phyloP scores from a whole-genome alignment of 2,797 vertebrate species.

The Synaphobranchus kaupii region DNA sequence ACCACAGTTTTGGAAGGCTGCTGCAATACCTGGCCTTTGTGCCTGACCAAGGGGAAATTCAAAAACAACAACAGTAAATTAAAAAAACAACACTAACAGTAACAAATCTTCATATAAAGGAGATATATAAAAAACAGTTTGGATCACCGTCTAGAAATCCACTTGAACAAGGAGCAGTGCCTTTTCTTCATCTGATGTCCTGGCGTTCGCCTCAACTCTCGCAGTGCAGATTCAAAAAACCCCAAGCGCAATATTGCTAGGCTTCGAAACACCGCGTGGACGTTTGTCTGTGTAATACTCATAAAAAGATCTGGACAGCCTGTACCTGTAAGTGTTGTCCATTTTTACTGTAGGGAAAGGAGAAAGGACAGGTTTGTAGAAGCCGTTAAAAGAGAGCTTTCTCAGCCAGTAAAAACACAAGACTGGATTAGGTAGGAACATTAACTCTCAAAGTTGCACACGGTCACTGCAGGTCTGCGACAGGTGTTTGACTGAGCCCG shows the following conservation, averaged over 20 bases:
- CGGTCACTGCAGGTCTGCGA: no score
- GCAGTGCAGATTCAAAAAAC: conserved; percentile 26
- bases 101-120: conserved; percentile 23
- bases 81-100: conserved; percentile 27
- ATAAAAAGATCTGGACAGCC: neutral
- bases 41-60: conserved; percentile 33
- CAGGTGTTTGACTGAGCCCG: neutral
- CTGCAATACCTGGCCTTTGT: conserved; percentile 27
- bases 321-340: neutral
- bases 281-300: conserved; percentile 13
- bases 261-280: neutral
- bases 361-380: conserved; percentile 5
- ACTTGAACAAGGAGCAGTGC: conserved; percentile 41
- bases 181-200: conserved; percentile 26
- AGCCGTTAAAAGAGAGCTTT: neutral
- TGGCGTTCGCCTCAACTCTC: conserved; percentile 14
- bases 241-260: conserved; percentile 25
- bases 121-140: conserved; percentile 35
- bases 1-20: conserved; percentile 33
- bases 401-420: neutral
- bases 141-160: conserved; percentile 24
- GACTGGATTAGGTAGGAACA: neutral
- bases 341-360: conserved; percentile 3
- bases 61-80: neutral
- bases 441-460: neutral